phyloP scores from a whole-genome alignment of 64 coral and sea anemone genomes.

The Acropora yongei region DNA sequence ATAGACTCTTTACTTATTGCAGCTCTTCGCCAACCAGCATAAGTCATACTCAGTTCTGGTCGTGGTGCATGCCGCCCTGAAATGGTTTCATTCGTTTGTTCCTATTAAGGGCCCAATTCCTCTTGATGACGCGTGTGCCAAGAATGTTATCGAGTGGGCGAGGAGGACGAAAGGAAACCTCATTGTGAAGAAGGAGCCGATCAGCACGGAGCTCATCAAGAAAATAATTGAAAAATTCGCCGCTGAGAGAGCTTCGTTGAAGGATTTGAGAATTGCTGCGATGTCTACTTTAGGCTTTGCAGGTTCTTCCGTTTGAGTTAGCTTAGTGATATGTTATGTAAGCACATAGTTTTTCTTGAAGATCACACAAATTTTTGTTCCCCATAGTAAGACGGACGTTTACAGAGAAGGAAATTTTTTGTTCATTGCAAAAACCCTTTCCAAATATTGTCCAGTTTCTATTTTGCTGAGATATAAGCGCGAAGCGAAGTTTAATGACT shows the following conservation, averaged over 20 bases:
- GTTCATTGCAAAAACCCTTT: constrained; percentile 18
- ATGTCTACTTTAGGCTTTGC: constrained; percentile 57
- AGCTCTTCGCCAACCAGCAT: no score
- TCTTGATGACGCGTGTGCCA: neutral
- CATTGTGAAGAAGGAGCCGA: neutral
- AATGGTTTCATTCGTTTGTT: no score
- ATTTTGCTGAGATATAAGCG: constrained; percentile 41
- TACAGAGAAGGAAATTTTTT: constrained; percentile 54
- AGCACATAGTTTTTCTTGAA: constrained; percentile 31
- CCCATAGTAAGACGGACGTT: constrained; percentile 1
- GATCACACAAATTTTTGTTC: neutral
- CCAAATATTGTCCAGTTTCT: constrained; percentile 67
- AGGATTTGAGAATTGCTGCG: constrained; percentile 57
- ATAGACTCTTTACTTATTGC: no score
- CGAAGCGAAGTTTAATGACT: neutral
- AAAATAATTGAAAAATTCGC: constrained; percentile 55
- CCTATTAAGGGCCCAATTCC: constrained; percentile 12
- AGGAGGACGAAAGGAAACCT: constrained; percentile 21
- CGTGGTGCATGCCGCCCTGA: no score
- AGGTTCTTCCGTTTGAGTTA: constrained; percentile 51
- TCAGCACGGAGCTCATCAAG: constrained; percentile 15
- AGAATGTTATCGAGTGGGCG: constrained; percentile 6
- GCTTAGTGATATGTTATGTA: constrained; percentile 19
- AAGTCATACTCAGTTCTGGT: no score
- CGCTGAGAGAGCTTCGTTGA: neutral